Base-by-base conservation (phyloP, 2,797 vertebrate genomes). In the Gobionotothen gibberifrons region DNA sequence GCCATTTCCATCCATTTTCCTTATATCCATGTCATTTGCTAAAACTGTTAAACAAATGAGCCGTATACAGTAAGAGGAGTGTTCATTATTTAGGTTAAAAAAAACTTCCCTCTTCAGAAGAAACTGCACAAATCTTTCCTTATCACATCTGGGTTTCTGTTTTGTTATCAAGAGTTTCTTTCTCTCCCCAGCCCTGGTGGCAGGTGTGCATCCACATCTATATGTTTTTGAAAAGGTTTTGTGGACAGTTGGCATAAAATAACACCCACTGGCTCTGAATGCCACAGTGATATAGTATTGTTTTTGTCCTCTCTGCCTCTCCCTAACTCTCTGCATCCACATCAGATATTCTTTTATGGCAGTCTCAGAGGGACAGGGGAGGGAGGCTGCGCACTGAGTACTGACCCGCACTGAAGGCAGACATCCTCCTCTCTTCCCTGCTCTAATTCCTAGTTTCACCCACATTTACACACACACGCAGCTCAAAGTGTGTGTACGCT, bases 321-420 rank as follows among this genome's bases (percentile, higher is more conserved):
- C 74, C 70, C 83, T 72, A 74, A 48, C 82, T 88, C 80, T 61
- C 78, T 81, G 79, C 75, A 81, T 90, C 86, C 84, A 82, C 89
- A 90, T 93, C 88, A 92, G 81, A 91, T 90, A 91, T 92, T 94
- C 93, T 90, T 90, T 92, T 89, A 85, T 78, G 86, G 83, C 67
- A 15, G 79, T 85, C 88, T 93, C 89, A 47, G 85, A 89, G 87
- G 85, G 78, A 82, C 76, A 74, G 10, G 61, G 83, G 67, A 89
- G 76, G 57, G 84, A 88, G 79, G 80, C 68, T 81, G 82, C 43
- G 39, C 64, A 66, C 64, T 60, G 81, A 81, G 79, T 54, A 54
- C 68, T 90, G 92, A 92, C 88, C 90, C 86, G 65, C 80, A 82
- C 78, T 73, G 66, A 81, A 79, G 61, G 78, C 76, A 87, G 73